Conservation (phyloP, 2,797 vertebrate genomes). For the Loris lydekkerianus region DNA sequence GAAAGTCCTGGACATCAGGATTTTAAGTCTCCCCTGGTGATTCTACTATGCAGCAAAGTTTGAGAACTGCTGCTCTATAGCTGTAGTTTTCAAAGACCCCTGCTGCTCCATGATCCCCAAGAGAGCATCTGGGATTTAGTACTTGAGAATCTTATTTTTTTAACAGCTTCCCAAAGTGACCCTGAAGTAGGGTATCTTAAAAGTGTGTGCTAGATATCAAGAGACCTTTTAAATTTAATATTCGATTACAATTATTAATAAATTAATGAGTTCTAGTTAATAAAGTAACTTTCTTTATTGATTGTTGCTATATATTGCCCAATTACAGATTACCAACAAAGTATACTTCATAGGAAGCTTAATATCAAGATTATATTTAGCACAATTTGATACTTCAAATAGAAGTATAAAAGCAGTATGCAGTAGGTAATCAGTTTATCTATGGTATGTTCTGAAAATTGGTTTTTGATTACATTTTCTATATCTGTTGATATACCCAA, state of each 20-base stretch:
- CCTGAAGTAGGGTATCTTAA: background rate
- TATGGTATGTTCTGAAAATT: background rate
- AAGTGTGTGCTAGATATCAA: background rate
- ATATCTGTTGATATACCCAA: background rate
- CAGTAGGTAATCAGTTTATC: background rate
- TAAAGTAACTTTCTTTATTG: background rate
- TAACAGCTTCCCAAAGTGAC: background rate
- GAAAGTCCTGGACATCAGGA: background rate
- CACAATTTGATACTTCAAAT: background rate
- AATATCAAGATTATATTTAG: background rate
- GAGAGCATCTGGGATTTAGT: background rate
- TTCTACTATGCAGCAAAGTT: background rate
- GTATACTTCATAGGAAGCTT: background rate
- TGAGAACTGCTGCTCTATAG: background rate
- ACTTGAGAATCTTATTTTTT: background rate
- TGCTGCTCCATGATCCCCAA: background rate
- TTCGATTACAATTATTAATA: background rate
- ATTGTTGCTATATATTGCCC: background rate
- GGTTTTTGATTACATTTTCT: slow-evolving; percentile 14
- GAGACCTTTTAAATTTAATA: slow-evolving; percentile 27
- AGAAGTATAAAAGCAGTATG: background rate
- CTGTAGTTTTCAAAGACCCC: background rate
- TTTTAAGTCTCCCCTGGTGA: background rate
- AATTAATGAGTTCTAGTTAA: background rate
- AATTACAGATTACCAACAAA: slow-evolving; percentile 4